Evolutionary conservation across 2,113 vertebrate species (phyloP), one percentile per base, ranked within the genome.

Genomic region (Helogale parvula): DNA sequence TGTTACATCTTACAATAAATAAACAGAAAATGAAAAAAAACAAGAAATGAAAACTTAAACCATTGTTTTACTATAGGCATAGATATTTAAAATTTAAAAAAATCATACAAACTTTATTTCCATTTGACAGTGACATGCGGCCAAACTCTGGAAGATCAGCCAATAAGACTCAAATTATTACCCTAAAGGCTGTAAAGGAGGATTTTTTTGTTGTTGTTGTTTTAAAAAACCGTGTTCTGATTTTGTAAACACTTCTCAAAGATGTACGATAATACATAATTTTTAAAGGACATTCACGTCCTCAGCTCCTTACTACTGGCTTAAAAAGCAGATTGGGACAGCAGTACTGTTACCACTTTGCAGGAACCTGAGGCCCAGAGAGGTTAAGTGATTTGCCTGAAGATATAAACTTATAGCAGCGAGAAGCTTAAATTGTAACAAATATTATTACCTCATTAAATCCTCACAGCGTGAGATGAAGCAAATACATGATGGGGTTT

Each of bases 401-500:
- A 90, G 88, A 90, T 41, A 92, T 25, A 96, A 74, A 54, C 12
- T 74, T 85, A 2, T 5, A 90, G 25, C 66, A 86, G 88, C 2
- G 17, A 91, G 31, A 95, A 76, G 27, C 41, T 83, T 83, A 90
- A 92, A 90, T 76, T 87, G 11, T 91, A 94, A 90, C n/a, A 88
- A 81, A 93, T 88, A 90, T 88, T 57, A 96, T 93, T 95, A 93
- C 81, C 21, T 96, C 95, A 96, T 88, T 84, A 93, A 88, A 93
- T 93, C 25, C 76, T 96, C 74, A 80, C 76, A 94, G 92, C 81
- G 84, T 81, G 91, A 95, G 77, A 90, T 47, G 38, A 94, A 82
- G 68, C 54, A 71, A 92, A 72, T 72, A 82, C 94, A 72, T 50
- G 35, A 10, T 50, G 1, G 57, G 16, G 3, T 54, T 54, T n/a